Evolutionary conservation across 1,140 invertebrate species (phyloP), one percentile per base, ranked within the genome.

Genomic region (Saxidomus purpurata): DNA sequence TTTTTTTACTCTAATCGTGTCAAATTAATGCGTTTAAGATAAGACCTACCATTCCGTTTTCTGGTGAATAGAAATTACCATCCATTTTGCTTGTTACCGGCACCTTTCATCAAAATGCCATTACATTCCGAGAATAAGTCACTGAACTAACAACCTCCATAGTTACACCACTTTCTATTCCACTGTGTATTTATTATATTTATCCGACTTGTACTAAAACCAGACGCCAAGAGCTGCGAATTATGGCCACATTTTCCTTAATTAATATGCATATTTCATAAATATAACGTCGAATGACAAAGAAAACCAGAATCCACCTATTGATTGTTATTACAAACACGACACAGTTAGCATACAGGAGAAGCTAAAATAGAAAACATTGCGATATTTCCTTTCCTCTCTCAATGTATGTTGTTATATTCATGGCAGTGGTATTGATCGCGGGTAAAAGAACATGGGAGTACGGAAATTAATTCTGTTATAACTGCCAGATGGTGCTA

Each of bases 231-330:
- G 34, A 38, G 2, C 67, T 71, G 34, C 31, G 59, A 71, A 71
- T 71, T 71, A 71, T 38, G 6, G 36, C 31, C 67, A 40, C 34
- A 25, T 71, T 71, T 71, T 0, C 9, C 25, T 67, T 71, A 71
- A 71, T 71, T 71, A 71, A 22, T 71, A 71, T 71, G 67, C 67
- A 71, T 71, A 71, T 71, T 71, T 71, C 67, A 71, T 71, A 71
- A 71, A 71, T 71, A 71, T 71, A 71, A 71, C 67, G 67, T 36
- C 31, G 17, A 17, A 19, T 71, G 67, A 71, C 67, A 71, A 71
- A 17, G n/a, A 71, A 67, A 40, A 38, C 34, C 36, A 22, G 36
- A 71, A 15, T 34, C 25, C 11, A 17, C 43, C 43, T 71, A 71
- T 71, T 71, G 67, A 71, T 71, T 38, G 6, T 17, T 31, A 71